Evolutionary conservation across 2,797 vertebrate genomes (phyloP).

Genomic region (Enteromius paludinosus): DNA sequence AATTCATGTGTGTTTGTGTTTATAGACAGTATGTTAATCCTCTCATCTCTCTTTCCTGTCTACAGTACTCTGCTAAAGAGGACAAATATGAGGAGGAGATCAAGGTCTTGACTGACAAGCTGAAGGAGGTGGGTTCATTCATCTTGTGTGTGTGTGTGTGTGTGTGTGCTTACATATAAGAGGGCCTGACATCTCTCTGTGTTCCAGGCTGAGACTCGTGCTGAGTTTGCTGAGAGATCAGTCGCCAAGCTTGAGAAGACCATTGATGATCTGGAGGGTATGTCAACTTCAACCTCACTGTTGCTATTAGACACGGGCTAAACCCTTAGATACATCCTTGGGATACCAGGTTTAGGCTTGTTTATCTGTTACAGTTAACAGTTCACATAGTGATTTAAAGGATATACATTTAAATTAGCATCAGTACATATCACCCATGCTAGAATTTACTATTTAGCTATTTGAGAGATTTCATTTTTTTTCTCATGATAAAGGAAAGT

Average conservation of each 20-base stretch:
- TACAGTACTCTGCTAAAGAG: conserved; percentile 97
- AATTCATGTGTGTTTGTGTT: neutral
- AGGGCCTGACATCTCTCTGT: conserved; percentile 51
- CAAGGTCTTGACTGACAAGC: conserved; percentile 97
- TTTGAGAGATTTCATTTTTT: conserved; percentile 27
- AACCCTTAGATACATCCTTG: neutral
- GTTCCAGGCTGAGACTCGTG: conserved; percentile 94
- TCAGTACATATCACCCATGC: neutral
- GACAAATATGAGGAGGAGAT: conserved; percentile 99
- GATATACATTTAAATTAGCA: neutral
- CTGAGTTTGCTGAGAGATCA: conserved; percentile 97
- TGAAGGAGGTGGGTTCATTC: conserved; percentile 90
- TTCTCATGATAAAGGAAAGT: neutral
- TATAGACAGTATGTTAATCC: neutral
- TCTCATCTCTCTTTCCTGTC: conserved; percentile 59
- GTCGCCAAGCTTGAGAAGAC: conserved; percentile 99
- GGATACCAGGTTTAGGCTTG: neutral
- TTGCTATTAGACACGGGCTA: conserved; percentile 19
- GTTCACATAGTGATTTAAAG: neutral
- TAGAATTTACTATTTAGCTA: neutral
- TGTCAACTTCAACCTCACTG: conserved; percentile 59
- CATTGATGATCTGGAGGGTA: conserved; percentile 99
- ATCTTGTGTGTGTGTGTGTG: neutral
- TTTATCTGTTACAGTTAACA: neutral
- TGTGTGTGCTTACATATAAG: neutral